Evolutionary conservation across 2,888 invertebrate genomes (phyloP).

Genomic region (Trichogramma dendrolimi): DNA sequence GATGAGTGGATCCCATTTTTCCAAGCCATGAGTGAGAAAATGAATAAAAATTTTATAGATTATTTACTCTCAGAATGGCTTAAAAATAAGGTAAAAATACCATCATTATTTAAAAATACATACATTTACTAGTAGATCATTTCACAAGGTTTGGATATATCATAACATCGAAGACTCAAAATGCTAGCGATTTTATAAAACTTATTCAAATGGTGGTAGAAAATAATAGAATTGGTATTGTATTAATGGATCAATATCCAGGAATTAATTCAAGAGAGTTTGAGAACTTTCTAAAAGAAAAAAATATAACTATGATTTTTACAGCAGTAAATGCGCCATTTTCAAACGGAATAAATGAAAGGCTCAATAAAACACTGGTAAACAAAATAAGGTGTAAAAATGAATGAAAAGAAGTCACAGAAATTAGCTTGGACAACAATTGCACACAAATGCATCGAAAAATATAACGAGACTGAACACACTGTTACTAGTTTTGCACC

Average conservation of each 20-base stretch:
- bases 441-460: slow-evolving; percentile 33
- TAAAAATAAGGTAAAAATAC: too few relatives aligned
- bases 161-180: too few relatives aligned
- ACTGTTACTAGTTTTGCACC: slow-evolving; percentile 33
- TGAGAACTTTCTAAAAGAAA: slow-evolving; percentile 31
- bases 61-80: too few relatives aligned
- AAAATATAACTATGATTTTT: slow-evolving; percentile 35
- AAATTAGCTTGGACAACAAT: slow-evolving; percentile 33
- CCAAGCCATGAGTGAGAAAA: too few relatives aligned
- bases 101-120: too few relatives aligned
- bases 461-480: slow-evolving; percentile 37
- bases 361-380: slow-evolving; percentile 34
- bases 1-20: too few relatives aligned
- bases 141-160: too few relatives aligned
- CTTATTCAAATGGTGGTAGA: slow-evolving; percentile 23
- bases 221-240: slow-evolving; percentile 23
- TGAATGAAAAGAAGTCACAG: slow-evolving; percentile 31
- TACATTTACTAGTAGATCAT: too few relatives aligned
- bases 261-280: slow-evolving; percentile 36
- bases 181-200: slow-evolving; percentile 37
- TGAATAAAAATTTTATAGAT: too few relatives aligned
- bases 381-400: slow-evolving; percentile 39
- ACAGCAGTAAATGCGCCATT: slow-evolving; percentile 32
- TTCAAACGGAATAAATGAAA: slow-evolving; percentile 31
- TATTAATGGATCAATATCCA: slow-evolving; percentile 36